These are phyloP conservation scores for Ophion slaviceki DNA, from an alignment of 2,888 invertebrate species.

Conservation along the genomic window DNA sequence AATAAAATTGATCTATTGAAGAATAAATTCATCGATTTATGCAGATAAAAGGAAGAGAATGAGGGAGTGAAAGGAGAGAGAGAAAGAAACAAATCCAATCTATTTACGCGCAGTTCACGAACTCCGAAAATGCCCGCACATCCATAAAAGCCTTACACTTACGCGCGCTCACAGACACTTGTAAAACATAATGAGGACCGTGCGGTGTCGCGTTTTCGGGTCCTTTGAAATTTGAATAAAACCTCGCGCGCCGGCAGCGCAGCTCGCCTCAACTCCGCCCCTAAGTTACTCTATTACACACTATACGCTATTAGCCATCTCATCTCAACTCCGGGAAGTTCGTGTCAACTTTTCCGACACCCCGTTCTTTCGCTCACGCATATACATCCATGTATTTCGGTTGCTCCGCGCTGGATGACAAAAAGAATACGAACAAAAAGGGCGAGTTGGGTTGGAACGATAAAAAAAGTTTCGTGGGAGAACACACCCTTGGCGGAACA, in stretches of 20 bases:
- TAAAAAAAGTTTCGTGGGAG: slow-evolving; percentile 58
- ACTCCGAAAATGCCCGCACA: slow-evolving; percentile 5
- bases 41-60: not conserved
- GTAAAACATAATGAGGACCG: slow-evolving; percentile 73
- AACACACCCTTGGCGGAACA: slow-evolving; percentile 17
- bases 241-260: slow-evolving; percentile 60
- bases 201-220: slow-evolving; percentile 72
- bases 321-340: slow-evolving; percentile 63
- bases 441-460: slow-evolving; percentile 36
- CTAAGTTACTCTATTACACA: slow-evolving; percentile 74
- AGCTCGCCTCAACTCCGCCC: slow-evolving; percentile 72
- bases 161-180: slow-evolving; percentile 18
- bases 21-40: not conserved
- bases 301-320: slow-evolving; percentile 55
- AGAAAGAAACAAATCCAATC: not conserved
- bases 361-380: slow-evolving; percentile 37
- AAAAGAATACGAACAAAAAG: slow-evolving; percentile 28
- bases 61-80: not conserved
- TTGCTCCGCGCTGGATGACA: slow-evolving; percentile 13
- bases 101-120: not conserved
- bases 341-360: slow-evolving; percentile 69
- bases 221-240: slow-evolving; percentile 79
- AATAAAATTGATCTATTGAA: not conserved
- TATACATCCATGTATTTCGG: slow-evolving; percentile 25
- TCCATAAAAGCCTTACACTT: slow-evolving; percentile 2